Base-by-base conservation (phyloP, 2,888 invertebrate genomes). In the Sinelater perroti region DNA sequence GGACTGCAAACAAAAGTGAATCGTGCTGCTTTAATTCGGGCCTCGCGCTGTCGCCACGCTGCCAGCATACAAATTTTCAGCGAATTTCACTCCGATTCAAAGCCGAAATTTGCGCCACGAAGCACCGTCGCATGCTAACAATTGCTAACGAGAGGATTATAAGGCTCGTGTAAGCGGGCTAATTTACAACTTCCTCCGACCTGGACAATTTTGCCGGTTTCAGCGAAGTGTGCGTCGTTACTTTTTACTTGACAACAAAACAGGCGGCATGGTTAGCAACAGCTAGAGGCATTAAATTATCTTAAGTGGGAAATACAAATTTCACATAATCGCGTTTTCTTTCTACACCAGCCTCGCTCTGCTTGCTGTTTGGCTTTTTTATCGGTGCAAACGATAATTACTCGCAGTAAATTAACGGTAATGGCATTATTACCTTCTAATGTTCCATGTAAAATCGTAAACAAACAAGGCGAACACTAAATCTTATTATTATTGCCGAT, bases 131-230 rank as follows among this genome's bases (percentile, higher is more conserved):
- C 28, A 10, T 28, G 28, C 5, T 28, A 10, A 8, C 38, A 20
- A 18, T 21, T 38, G 14, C 38, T 38, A 38, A 38, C 38, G 13
- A 38, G 38, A 38, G 21, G 3, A 38, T 38, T 38, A 21, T 13
- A n/a, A 38, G 8, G 5, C 38, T 21, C 38, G 21, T 38, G 21
- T 38, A 38, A 38, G 38, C 38, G 21, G 38, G 20, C 21, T 38
- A 21, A 38, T 38, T 38, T 38, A 38, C 14, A 21, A 38, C 38
- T 38, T 38, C 38, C 38, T 38, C 21, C 21, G 38, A 38, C 8
- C 21, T 10, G 3, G 38, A 38, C 38, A 21, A 10, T 38, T 38
- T 38, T 38, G 20, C 21, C 38, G 11, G 38, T 21, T 21, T 38
- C 1, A 38, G 21, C 38, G 20, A 38, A 38, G 20, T 38, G 21